These are phyloP conservation scores for Coptodon rendalli DNA, from an alignment of 2,113 vertebrate species.

Conservation along the genomic window DNA sequence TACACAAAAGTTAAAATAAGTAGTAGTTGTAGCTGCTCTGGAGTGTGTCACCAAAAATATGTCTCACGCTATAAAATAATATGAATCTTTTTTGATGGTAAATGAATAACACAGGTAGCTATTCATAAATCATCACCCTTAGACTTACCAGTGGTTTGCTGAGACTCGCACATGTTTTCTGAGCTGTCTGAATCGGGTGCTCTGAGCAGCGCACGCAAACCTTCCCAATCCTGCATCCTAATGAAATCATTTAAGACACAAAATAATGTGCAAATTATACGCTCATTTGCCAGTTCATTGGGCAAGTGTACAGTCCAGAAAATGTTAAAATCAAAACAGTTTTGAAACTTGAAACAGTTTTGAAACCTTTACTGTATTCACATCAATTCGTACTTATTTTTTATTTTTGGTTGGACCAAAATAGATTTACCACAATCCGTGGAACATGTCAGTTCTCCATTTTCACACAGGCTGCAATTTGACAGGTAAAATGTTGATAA, in stretches of 20 bases:
- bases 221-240: constrained; percentile 44
- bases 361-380: background rate
- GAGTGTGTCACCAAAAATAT: background rate
- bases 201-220: constrained; percentile 56
- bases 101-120: background rate
- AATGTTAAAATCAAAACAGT: background rate
- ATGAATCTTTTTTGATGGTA: background rate
- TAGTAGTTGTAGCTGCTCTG: background rate
- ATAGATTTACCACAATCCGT: constrained; percentile 45
- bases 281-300: background rate
- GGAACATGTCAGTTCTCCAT: constrained; percentile 61
- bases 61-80: background rate
- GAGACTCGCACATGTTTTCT: constrained; percentile 63
- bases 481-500: background rate
- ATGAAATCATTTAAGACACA: background rate
- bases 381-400: background rate
- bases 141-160: constrained; percentile 44
- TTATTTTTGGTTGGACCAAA: background rate
- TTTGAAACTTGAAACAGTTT: background rate
- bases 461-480: constrained; percentile 54
- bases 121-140: background rate
- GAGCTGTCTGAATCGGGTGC: constrained; percentile 11
- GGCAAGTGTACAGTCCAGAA: background rate
- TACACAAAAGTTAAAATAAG: background rate
- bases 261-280: background rate